Evolutionary conservation across 1,140 invertebrate genomes (phyloP).

Genomic region (Trichonephila clavipes): DNA sequence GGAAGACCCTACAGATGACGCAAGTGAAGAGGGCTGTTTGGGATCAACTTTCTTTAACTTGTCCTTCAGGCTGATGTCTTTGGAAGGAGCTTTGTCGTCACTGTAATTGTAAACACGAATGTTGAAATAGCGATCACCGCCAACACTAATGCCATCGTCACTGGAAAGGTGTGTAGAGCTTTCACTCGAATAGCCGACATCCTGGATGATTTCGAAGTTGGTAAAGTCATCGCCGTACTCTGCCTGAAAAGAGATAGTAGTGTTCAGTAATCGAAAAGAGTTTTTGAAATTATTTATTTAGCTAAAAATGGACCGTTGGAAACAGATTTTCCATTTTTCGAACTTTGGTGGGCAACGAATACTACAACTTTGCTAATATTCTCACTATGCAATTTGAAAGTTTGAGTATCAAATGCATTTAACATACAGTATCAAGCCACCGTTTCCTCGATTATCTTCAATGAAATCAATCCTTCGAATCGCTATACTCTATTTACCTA

Average conservation of each 20-base stretch:
- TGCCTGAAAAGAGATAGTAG: neutral
- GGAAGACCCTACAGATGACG: conserved; percentile 60
- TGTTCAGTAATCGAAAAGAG: neutral
- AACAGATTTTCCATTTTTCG: too few species aligned
- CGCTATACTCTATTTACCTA: too few species aligned
- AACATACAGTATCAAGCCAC: too few species aligned
- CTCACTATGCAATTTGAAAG: too few species aligned
- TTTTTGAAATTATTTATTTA: too few species aligned
- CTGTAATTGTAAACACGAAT: conserved; percentile 68
- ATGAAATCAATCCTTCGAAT: too few species aligned
- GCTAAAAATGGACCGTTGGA: too few species aligned
- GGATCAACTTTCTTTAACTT: neutral
- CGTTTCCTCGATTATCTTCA: too few species aligned
- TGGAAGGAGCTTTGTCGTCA: neutral
- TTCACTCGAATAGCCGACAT: conserved; percentile 81
- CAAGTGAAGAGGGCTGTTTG: neutral
- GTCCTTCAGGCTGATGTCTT: conserved; percentile 32
- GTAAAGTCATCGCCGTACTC: conserved; percentile 74
- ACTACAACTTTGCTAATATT: too few species aligned
- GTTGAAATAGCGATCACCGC: conserved; percentile 78
- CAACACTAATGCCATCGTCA: conserved; percentile 78
- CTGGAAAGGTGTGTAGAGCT: conserved; percentile 79
- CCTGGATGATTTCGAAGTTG: conserved; percentile 78
- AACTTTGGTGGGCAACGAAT: too few species aligned
- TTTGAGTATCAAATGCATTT: too few species aligned